Evolutionary conservation across 2,113 vertebrate genomes (phyloP).

Genomic region (Atherinomorus stipes): DNA sequence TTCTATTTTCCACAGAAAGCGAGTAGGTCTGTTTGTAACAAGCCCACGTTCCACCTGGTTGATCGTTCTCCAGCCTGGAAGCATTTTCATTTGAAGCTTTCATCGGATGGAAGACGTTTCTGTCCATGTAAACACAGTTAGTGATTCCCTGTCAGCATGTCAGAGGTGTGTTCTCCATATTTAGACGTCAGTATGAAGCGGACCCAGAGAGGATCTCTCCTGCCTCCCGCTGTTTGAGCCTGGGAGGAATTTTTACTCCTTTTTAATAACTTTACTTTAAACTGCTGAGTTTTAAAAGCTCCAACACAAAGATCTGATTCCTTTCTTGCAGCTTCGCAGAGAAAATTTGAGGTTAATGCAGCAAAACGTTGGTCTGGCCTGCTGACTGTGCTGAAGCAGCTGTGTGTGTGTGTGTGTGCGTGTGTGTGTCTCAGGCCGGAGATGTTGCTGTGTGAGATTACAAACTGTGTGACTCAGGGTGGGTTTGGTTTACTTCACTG

Average conservation of each 20-base stretch:
- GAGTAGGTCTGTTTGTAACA: no score
- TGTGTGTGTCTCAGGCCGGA: background rate
- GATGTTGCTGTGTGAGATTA: conserved; percentile 21
- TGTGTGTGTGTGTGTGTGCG: conserved; percentile 1
- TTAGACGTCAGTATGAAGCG: background rate
- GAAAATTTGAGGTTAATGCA: background rate
- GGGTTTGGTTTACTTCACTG: conserved; percentile 37
- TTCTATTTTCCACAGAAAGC: no score
- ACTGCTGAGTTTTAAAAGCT: conserved; percentile 1
- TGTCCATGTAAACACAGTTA: no score
- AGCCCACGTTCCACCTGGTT: no score
- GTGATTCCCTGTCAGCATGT: no score
- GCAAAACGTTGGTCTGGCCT: conserved; percentile 1
- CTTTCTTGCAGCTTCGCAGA: background rate
- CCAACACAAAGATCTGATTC: background rate
- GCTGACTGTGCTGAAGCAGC: conserved; percentile 6
- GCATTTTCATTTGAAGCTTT: no score
- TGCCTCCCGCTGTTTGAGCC: background rate
- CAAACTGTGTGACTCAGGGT: conserved; percentile 29
- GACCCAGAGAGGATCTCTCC: background rate
- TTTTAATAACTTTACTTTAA: background rate
- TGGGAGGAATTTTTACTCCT: background rate
- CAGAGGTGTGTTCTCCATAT: background rate
- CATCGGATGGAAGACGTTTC: no score
- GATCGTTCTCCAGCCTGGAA: no score